Evolutionary conservation across 2,113 vertebrate species (phyloP).

Genomic region (Sturnira hondurensis): DNA sequence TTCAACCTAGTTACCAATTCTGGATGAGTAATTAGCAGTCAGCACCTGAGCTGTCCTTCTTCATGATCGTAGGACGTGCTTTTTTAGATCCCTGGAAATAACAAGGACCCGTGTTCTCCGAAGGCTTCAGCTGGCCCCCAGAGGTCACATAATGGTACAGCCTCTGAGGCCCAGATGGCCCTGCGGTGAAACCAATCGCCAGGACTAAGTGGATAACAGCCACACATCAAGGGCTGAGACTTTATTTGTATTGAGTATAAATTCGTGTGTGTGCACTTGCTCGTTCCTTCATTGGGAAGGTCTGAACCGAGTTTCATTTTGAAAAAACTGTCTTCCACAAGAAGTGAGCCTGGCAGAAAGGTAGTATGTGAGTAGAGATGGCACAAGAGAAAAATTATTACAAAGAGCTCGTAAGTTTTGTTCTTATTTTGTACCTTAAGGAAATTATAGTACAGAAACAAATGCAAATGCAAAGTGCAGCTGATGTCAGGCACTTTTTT

Average conservation of each 20-base stretch:
- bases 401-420: background rate
- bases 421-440: background rate
- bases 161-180: background rate
- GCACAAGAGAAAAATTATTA: background rate
- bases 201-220: background rate
- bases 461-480: background rate
- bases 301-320: background rate
- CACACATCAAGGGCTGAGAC: background rate
- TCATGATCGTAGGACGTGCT: background rate
- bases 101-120: background rate
- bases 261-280: background rate
- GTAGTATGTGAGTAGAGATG: background rate
- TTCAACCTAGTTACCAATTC: background rate
- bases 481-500: background rate
- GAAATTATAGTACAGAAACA: background rate
- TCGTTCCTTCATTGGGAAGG: background rate
- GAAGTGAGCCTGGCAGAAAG: background rate
- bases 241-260: background rate
- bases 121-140: background rate
- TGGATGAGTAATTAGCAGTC: background rate
- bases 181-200: background rate
- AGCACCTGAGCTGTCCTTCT: background rate
- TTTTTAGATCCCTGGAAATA: background rate
- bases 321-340: background rate
- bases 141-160: background rate